Evolutionary conservation across 1,140 invertebrate genomes (phyloP).

Genomic region (Myzus persicae): DNA sequence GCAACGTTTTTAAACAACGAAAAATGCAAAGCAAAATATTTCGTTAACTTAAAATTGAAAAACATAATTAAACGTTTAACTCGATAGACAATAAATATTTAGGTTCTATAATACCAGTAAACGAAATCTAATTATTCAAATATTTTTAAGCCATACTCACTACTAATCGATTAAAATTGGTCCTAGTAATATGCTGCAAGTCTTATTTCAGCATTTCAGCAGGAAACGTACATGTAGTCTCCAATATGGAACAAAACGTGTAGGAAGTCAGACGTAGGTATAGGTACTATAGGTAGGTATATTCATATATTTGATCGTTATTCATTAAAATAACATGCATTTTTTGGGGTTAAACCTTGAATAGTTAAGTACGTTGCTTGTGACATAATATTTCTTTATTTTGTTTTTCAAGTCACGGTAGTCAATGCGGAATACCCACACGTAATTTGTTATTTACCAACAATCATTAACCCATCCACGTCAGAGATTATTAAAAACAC

Average conservation of each 20-base stretch:
- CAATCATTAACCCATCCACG: neutral
- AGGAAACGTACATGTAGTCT: neutral
- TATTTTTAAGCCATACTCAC: no score
- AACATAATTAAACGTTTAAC: neutral
- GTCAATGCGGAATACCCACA: neutral
- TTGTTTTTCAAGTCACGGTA: neutral
- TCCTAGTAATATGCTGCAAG: neutral
- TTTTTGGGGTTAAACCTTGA: neutral
- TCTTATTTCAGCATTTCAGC: no score
- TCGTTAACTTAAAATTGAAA: neutral
- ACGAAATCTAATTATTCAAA: neutral
- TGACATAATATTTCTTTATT: conserved; percentile 2
- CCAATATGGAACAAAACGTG: neutral
- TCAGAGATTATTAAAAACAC: neutral
- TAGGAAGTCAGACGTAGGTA: neutral
- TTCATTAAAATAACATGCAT: neutral
- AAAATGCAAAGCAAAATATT: neutral
- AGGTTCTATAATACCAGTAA: neutral
- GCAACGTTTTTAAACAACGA: no score
- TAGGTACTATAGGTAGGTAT: no score
- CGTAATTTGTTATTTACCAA: conserved; percentile 15
- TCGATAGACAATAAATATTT: neutral
- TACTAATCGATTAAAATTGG: neutral
- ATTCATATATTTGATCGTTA: neutral
- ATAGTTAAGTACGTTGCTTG: neutral